These are phyloP conservation scores for Littorina saxatilis DNA, from an alignment of 1,140 invertebrate species.

Conservation along the genomic window DNA sequence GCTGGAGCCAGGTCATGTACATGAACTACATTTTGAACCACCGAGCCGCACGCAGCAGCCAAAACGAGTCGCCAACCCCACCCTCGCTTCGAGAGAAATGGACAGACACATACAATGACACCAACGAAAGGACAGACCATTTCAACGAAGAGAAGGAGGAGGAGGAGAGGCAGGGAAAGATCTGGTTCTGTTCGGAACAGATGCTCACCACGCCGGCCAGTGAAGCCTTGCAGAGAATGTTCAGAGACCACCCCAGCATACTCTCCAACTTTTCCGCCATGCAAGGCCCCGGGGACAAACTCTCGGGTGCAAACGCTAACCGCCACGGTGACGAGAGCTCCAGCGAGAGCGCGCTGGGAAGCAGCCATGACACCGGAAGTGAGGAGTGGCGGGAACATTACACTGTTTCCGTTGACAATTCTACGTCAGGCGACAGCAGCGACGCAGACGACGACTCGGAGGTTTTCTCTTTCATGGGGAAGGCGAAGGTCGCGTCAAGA, in stretches of 20 bases:
- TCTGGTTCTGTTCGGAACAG: slow-evolving; percentile 6
- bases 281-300: neutral
- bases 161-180: neutral
- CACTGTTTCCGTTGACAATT: slow-evolving; percentile 41
- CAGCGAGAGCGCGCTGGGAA: neutral
- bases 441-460: slow-evolving; percentile 32
- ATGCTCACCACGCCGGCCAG: neutral
- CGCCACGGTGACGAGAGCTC: neutral
- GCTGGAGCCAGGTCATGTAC: slow-evolving; percentile 62
- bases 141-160: neutral
- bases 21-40: slow-evolving; percentile 53
- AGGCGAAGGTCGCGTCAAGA: neutral
- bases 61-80: neutral
- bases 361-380: slow-evolving; percentile 25
- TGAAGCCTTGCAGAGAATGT: neutral
- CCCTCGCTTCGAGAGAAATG: neutral
- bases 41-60: neutral
- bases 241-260: neutral
- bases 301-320: neutral
- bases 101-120: neutral
- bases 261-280: neutral
- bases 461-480: neutral
- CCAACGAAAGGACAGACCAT: neutral
- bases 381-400: slow-evolving; percentile 29
- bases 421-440: slow-evolving; percentile 24